Evolutionary conservation across 2,888 invertebrate genomes (phyloP).

Genomic region (Meiosimyza platycephala): DNA sequence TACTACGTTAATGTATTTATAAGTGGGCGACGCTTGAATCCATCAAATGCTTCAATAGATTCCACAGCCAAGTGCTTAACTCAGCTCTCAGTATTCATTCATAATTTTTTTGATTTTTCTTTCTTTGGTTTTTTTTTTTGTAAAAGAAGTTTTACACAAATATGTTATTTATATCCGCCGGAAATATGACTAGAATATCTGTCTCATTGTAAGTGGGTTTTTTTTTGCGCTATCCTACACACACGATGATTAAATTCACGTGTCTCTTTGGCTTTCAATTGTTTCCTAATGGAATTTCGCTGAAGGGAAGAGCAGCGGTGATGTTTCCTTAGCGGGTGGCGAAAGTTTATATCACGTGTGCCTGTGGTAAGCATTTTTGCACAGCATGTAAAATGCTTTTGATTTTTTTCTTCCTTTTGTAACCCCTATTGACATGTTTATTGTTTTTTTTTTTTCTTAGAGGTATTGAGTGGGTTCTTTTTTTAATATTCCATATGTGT

Average conservation of each 20-base stretch:
- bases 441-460: conserved; percentile 40
- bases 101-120: conserved; percentile 5
- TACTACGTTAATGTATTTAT: conserved; percentile 42
- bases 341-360: conserved; percentile 50
- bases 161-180: conserved; percentile 57
- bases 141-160: conserved; percentile 32
- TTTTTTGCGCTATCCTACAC: conserved; percentile 32
- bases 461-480: not conserved
- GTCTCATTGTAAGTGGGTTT: not conserved
- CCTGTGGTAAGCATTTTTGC: conserved; percentile 37
- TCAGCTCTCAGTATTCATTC: conserved; percentile 24
- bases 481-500: conserved; percentile 2
- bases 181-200: conserved; percentile 39
- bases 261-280: conserved; percentile 51
- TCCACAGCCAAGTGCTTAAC: conserved; percentile 20
- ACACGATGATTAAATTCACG: conserved; percentile 60
- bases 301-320: conserved; percentile 25
- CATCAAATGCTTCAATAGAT: conserved; percentile 22
- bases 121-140: conserved; percentile 8
- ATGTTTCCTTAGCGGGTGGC: conserved; percentile 5
- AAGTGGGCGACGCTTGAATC: conserved; percentile 45
- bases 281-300: conserved; percentile 57
- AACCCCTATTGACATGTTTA: conserved; percentile 38
- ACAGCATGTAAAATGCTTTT: conserved; percentile 21
- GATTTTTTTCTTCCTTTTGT: conserved; percentile 4